A percentile compares a stretch with the other conserved stretches of the same genome.
Conservation (phyloP, 2,888 invertebrate species). For the Eilema depressum region DNA sequence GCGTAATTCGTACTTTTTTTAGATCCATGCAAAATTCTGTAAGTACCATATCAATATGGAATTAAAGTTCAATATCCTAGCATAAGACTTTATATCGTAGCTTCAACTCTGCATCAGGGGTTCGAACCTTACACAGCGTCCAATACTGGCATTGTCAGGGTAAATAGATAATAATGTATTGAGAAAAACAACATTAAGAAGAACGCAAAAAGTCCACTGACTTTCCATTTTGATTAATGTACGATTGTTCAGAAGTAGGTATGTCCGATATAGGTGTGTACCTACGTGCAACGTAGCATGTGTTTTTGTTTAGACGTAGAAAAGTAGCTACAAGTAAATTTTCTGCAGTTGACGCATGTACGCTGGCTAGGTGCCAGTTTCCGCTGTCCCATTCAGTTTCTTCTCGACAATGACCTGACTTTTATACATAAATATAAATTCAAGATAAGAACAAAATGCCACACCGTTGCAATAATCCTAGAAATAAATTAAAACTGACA, state of each 20-base stretch:
- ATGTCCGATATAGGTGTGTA: conserved; percentile 26
- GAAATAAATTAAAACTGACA: conserved; percentile 18
- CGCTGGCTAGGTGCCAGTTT: conserved; percentile 76
- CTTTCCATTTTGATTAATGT: conserved; percentile 32
- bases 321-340: conserved; percentile 62
- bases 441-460: conserved; percentile 29
- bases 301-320: conserved; percentile 63
- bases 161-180: neutral
- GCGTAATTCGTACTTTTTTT: neutral
- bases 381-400: conserved; percentile 80
- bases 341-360: conserved; percentile 72
- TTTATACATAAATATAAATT: conserved; percentile 59
- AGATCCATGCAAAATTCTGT: neutral
- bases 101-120: neutral
- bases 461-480: conserved; percentile 22
- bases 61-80: neutral
- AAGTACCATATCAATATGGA: no score
- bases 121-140: neutral
- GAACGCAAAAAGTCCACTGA: conserved; percentile 1
- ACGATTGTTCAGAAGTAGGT: conserved; percentile 19
- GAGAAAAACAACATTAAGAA: neutral
- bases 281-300: conserved; percentile 45
- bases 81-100: neutral
- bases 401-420: conserved; percentile 82
- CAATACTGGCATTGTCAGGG: no score